Evolutionary conservation across 2,113 vertebrate species (phyloP), one percentile per base, ranked within the genome.

Genomic region (Pungitius pungitius): DNA sequence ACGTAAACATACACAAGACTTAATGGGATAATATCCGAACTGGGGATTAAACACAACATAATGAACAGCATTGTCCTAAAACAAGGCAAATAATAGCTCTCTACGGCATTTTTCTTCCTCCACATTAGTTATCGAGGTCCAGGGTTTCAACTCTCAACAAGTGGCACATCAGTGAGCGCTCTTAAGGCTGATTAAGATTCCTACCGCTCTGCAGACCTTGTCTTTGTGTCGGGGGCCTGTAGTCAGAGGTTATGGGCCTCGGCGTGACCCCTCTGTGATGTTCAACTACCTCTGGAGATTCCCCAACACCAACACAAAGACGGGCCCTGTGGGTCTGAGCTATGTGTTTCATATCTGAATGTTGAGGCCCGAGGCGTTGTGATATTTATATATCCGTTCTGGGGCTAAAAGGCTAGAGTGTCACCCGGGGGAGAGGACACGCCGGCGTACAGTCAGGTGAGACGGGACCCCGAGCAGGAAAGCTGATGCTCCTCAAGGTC

Each of bases 231-330:
- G 17, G 37, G 14, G n/a, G 58, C 73, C 69, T 27, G 35, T 3
- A 74, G 83, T 77, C 77, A 72, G 75, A 88, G 89, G 88, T 90
- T 58, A 75, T 22, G 54, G 76, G 61, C 74, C 67, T 75, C 80
- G 68, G 67, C 3, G 9, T 72, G 81, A 75, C 81, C 85, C 40
- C 83, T 64, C 88, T 89, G 76, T 90, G 90, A 90, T 89, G 87
- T 86, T 89, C 80, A 85, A 86, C 81, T 65, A 74, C 69, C 85
- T 92, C 90, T 90, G 89, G 91, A 90, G 89, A 89, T 83, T 78
- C 30, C 69, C 56, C 67, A 75, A 79, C 88, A 75, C 77, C 73
- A 59, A 68, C 73, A 91, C 89, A 92, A 92, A 91, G 91, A 85
- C 54, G 0, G 69, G 80, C 85, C 90, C 85, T 90, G 84, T 89